phyloP scores from a whole-genome alignment of 2,797 vertebrate genomes.

The Acanthurus tractus region DNA sequence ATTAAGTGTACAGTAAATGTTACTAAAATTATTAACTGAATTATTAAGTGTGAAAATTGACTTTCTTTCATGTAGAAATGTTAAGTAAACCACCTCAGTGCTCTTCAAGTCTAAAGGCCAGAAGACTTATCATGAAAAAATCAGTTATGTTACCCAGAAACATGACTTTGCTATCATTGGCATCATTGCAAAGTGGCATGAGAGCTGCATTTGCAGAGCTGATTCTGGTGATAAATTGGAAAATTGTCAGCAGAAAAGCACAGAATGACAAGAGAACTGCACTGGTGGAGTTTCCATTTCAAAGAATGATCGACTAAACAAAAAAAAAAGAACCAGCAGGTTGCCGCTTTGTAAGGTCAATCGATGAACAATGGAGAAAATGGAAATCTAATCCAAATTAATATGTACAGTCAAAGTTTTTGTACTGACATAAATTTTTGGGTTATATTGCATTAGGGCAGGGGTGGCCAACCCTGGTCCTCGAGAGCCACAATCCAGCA shows the following conservation, averaged over 20 bases:
- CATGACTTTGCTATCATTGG: background rate
- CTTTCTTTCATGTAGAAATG: background rate
- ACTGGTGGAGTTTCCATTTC: background rate
- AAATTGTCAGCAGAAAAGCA: background rate
- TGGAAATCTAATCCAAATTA: background rate
- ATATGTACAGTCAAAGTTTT: too few relatives aligned
- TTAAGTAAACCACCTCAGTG: background rate
- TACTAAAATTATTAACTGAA: too few relatives aligned
- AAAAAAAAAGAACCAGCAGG: background rate
- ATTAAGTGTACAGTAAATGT: too few relatives aligned
- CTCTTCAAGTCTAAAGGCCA: background rate
- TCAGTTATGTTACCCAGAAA: constrained; percentile 1
- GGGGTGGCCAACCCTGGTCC: too few relatives aligned
- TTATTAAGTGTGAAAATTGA: background rate
- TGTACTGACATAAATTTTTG: too few relatives aligned
- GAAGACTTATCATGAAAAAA: background rate
- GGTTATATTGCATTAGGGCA: too few relatives aligned
- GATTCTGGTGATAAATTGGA: constrained; percentile 3
- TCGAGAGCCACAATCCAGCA: too few relatives aligned
- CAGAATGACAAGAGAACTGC: rapidly evolving
- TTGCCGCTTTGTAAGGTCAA: background rate
- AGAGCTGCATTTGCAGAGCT: background rate
- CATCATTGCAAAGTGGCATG: constrained; percentile 11
- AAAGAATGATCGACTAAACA: background rate
- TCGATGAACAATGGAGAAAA: background rate